phyloP scores from a whole-genome alignment of 1,140 invertebrate species.

The Armadillidium nasatum region DNA sequence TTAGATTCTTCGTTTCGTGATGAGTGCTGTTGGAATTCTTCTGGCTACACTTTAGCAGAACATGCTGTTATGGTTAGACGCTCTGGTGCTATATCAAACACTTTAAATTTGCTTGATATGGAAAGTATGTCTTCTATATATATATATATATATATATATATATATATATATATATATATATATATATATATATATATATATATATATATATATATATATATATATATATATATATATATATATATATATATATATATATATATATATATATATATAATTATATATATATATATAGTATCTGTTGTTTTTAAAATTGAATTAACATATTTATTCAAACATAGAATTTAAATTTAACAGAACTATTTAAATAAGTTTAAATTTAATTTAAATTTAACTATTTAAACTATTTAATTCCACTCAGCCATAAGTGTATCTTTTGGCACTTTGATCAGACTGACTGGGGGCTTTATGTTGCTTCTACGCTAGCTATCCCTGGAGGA shows the following conservation, averaged over 20 bases:
- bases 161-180: slow-evolving; percentile 25
- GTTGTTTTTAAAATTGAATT: too few relatives aligned
- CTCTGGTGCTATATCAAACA: slow-evolving; percentile 54
- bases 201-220: neutral
- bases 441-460: too few relatives aligned
- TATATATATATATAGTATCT: too few relatives aligned
- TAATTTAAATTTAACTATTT: too few relatives aligned
- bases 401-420: too few relatives aligned
- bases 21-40: neutral
- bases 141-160: too few relatives aligned
- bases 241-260: neutral
- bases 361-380: too few relatives aligned
- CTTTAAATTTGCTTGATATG: slow-evolving; percentile 54
- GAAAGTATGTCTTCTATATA: slow-evolving; percentile 44
- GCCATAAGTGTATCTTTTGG: too few relatives aligned
- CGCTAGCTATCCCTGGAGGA: too few relatives aligned
- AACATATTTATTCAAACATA: too few relatives aligned
- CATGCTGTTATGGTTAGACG: slow-evolving; percentile 55
- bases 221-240: neutral
- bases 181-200: neutral
- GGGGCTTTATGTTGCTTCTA: too few relatives aligned
- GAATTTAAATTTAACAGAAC: too few relatives aligned
- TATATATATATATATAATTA: neutral
- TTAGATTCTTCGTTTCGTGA: neutral
- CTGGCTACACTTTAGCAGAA: slow-evolving; percentile 54